Percentiles rank a stretch among this genome's conserved stretches.
These are phyloP conservation scores for Anolis carolinensis DNA, from an alignment of 2,113 vertebrate genomes.

Conservation along the genomic window DNA sequence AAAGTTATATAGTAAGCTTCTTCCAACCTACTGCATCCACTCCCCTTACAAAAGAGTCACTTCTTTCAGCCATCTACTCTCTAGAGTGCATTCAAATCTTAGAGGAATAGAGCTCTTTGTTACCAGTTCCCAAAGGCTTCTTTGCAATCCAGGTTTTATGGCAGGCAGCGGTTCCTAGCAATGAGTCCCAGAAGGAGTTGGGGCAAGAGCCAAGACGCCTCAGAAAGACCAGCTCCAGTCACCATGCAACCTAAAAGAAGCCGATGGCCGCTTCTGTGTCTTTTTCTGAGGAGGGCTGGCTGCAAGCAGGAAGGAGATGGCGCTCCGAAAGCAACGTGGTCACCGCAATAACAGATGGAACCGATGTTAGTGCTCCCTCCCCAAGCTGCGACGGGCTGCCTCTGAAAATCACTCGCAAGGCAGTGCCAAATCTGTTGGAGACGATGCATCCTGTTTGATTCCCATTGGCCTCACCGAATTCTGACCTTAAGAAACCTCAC, in stretches of 20 bases:
- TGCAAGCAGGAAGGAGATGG: accelerated
- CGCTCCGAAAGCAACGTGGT: slow-evolving; percentile 1
- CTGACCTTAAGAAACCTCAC: not conserved
- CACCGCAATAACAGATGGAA: slow-evolving; percentile 16
- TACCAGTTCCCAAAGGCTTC: slow-evolving; percentile 61
- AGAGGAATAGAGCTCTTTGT: too few relatives aligned
- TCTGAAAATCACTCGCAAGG: slow-evolving; percentile 7
- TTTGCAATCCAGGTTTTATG: slow-evolving; percentile 42
- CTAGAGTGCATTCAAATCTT: too few relatives aligned
- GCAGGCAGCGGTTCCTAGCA: slow-evolving; percentile 35
- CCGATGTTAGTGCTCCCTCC: slow-evolving; percentile 18
- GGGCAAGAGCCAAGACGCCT: slow-evolving; percentile 39
- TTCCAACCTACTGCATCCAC: too few relatives aligned
- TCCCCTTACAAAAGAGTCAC: too few relatives aligned
- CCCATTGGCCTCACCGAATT: not conserved
- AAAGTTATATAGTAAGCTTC: too few relatives aligned
- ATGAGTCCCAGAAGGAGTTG: slow-evolving; percentile 50
- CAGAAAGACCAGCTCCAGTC: not conserved
- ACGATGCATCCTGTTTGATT: not conserved
- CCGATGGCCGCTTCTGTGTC: slow-evolving; percentile 21
- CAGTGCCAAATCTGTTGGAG: not conserved
- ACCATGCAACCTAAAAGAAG: slow-evolving; percentile 29
- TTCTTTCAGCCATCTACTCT: too few relatives aligned
- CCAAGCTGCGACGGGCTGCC: slow-evolving; percentile 21
- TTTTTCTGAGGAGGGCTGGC: slow-evolving; percentile 40